Evolutionary conservation across 2,888 invertebrate genomes (phyloP), one percentile per base, ranked within the genome.

Genomic region (Dione juno): DNA sequence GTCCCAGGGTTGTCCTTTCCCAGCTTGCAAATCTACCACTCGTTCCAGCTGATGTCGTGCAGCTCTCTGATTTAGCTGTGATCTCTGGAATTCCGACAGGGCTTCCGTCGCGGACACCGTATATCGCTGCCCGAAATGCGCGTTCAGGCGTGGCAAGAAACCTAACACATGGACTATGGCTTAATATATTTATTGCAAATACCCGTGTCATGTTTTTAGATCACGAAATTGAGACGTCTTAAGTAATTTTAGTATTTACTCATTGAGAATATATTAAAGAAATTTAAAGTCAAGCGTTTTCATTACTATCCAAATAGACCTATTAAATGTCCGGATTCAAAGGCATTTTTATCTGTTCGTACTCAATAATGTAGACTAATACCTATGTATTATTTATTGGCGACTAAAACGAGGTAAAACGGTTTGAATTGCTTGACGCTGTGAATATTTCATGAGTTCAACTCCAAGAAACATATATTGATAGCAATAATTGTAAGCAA

Each of bases 91-190:
- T 81, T 96, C 95, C 0, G 96, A 95, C 37, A 97, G 83, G 0
- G 95, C 96, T 83, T 96, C 96, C 0, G 95, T 95, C 0, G 96
- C 96, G 54, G 95, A 93, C 9, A 96, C 95, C 1, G 95, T 94
- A 84, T 95, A 96, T 57, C 96, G 94, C 83, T 96, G 96, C 0
- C 97, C 97, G 77, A 94, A 94, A 81, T 94, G 94, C 5, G 94
- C 95, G 79, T 94, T 94, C 77, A 96, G 84, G 76, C 95, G 94
- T 5, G 97, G 97, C 57, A 95, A 90, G 80, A 95, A 95, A 71
- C 96, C 96, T 95, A 79, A 76, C 64, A 35, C 61, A 66, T 67
- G 57, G 57, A 57, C 57, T 57, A 37, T 35, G 37, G 40, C 63
- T 64, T 43, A 61, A 52, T 68, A 69, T 40, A 54, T 43, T 41